Evolutionary conservation across 2,888 invertebrate species (phyloP), one percentile per base, ranked within the genome.

Genomic region (Mimas tiliae): DNA sequence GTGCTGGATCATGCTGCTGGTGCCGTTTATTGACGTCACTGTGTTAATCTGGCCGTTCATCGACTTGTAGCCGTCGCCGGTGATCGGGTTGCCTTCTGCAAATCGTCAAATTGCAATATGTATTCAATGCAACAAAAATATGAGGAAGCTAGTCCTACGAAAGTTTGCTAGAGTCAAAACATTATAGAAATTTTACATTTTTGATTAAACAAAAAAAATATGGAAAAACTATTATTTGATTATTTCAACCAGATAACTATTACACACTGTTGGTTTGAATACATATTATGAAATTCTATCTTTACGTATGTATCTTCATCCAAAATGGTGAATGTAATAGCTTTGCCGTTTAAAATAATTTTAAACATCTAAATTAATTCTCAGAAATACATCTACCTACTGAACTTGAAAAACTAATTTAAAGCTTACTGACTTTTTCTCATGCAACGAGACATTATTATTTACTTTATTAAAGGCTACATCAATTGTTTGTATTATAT

Each of bases 41-140:
- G 87, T 91, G 87, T 94, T 94, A 84, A 93, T 94, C 82, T 95
- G 95, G 77, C 95, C 95, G 85, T 94, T 94, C 88, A 93, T 84
- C 74, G 94, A 93, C 83, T 93, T 94, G 90, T 94, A 94, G 81
- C 94, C 94, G 80, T 94, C 94, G 73, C 94, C 94, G 78, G 94
- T 94, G 82, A 94, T 94, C 65, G 94, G 94, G 86, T 94, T 94
- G 79, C 94, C 94, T 86, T 94, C 94, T 94, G 93, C 53, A 94
- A 94, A 69, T 16, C 63, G 19, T 19, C 63, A 19, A 55, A 48
- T 1, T 21, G 33, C 33, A 27, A 53, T 16, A 27, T 16, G 16
- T 48, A 38, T 27, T 47, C 27, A 47, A 19, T 33, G 27, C 42
- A 27, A 45, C 16, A n/a, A 9, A 19, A 16, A 9, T 6, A 16